Percentiles rank a stretch among this genome's conserved stretches.
Conservation (phyloP, 2,113 vertebrate genomes). For the Pithys albifrons region DNA sequence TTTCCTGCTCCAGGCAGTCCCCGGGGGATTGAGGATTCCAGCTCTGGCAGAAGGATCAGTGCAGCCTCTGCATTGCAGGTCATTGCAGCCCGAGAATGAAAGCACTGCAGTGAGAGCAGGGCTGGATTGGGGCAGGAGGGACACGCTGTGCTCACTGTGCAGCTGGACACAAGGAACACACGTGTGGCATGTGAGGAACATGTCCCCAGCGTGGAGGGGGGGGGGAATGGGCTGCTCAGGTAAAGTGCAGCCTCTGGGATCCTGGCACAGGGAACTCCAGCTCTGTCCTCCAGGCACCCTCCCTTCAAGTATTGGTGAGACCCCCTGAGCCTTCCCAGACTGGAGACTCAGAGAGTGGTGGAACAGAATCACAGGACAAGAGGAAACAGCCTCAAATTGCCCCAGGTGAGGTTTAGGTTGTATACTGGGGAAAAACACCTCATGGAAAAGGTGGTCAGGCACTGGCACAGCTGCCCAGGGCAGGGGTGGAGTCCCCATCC, state of each 20-base stretch:
- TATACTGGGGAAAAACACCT: not conserved
- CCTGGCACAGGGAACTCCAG: not conserved
- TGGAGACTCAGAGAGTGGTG: not conserved
- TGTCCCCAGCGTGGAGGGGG: not conserved
- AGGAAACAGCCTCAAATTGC: not conserved
- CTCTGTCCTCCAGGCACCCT: not conserved
- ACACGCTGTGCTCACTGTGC: not conserved
- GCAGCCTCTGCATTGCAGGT: conserved; percentile 62
- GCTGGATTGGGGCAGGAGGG: not conserved
- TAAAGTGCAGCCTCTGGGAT: fast-evolving
- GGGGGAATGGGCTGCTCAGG: not conserved
- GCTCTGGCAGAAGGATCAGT: not conserved
- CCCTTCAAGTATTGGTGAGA: not conserved
- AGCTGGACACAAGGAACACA: not conserved
- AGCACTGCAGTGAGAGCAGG: not conserved
- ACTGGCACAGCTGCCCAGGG: not conserved
- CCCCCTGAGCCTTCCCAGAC: not conserved
- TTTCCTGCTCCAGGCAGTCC: not conserved
- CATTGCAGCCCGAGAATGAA: not conserved
- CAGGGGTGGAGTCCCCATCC: not conserved
- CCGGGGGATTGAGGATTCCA: not conserved
- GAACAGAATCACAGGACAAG: not conserved
- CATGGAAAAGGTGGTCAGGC: not conserved
- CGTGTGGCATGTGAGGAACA: not conserved
- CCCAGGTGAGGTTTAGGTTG: not conserved